Evolutionary conservation across 2,888 invertebrate genomes (phyloP).

Genomic region (Folsomia manolachei): DNA sequence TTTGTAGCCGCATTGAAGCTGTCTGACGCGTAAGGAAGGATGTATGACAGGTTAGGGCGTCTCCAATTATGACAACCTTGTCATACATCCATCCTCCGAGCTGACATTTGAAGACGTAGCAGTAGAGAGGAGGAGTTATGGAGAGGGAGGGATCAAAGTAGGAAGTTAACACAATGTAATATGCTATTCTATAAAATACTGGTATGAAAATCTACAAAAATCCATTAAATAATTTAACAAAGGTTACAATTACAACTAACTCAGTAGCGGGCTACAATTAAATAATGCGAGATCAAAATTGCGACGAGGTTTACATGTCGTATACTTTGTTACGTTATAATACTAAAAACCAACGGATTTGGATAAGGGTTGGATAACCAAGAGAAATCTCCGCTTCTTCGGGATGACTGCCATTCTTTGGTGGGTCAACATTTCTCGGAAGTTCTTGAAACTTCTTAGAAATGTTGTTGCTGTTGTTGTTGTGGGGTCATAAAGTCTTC

Average conservation of each 20-base stretch:
- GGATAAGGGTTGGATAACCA: background rate
- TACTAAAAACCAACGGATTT: too few species aligned
- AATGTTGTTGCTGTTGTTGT: background rate
- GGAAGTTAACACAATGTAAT: background rate
- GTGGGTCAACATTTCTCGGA: too few species aligned
- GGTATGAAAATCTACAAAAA: background rate
- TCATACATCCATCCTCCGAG: background rate
- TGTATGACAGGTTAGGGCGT: too few species aligned
- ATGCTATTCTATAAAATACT: background rate
- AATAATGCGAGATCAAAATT: background rate
- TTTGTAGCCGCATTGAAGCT: background rate
- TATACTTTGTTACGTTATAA: too few species aligned
- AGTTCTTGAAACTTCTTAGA: background rate
- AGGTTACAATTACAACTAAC: background rate
- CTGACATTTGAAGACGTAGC: background rate
- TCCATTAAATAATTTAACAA: background rate
- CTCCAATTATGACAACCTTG: too few species aligned
- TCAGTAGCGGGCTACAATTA: background rate
- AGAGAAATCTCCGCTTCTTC: too few species aligned
- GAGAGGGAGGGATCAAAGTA: background rate
- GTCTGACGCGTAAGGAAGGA: background rate
- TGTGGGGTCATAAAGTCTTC: conserved; percentile 48
- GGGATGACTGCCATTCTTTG: too few species aligned
- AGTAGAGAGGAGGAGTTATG: background rate
- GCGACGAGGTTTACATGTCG: too few species aligned